Evolutionary conservation across 2,797 vertebrate species (phyloP), one percentile per base, ranked within the genome.

Genomic region (Amphiprion clarkii): DNA sequence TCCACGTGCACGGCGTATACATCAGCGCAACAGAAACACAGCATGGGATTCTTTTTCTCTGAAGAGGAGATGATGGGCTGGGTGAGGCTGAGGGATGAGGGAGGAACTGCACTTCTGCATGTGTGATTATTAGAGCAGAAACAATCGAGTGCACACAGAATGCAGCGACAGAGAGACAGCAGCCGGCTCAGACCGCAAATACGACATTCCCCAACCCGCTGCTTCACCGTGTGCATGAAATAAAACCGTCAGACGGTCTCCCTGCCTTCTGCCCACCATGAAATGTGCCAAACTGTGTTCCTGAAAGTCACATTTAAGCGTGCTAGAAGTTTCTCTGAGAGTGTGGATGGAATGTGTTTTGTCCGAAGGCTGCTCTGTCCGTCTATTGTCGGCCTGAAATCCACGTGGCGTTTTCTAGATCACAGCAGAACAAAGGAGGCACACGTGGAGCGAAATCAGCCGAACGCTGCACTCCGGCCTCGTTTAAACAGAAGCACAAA

Each of bases 91-190:
- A 67, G 65, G 54, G 55, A 67, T 5, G 66, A 63, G 55, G 74
- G 76, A 62, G 63, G 52, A 60, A 64, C 71, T 44, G 58, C 61
- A 75, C 74, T 78, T 70, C 81, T 57, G 77, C 78, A 55, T 91
- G 87, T 89, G 79, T 88, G 89, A 77, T 93, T 94, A 94, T 93
- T 94, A 90, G 93, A 93, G 93, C 92, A 86, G 91, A 94, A 93
- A 83, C 79, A 92, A 90, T 90, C 4, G 85, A 83, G 79, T 78
- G 89, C 89, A 82, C 71, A 76, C 83, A 87, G 84, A 87, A 78
- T 55, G 83, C 78, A 82, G 74, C 83, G 76, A 51, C 77, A 74
- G 76, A 55, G 64, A 23, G 25, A 76, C 33, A 66, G 72, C 70
- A 57, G 67, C 52, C 64, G 67, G 40, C 78, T 44, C 48, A 14